phyloP scores from a whole-genome alignment of 2,888 invertebrate genomes.

The Liposcelis brunnea region DNA sequence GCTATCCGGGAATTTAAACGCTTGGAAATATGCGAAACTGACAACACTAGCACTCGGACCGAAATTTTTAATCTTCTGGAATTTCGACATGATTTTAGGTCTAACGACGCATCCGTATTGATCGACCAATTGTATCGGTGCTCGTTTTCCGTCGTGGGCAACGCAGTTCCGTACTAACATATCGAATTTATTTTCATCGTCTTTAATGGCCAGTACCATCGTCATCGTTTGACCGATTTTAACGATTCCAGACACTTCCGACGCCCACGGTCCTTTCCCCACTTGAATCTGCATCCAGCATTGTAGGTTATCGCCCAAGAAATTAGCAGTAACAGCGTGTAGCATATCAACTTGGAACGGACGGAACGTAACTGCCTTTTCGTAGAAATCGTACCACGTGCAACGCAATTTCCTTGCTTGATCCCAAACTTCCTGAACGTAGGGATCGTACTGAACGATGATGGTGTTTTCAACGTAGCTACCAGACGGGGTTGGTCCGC shows the following conservation, averaged over 20 bases:
- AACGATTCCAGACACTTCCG: conserved; percentile 86
- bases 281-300: conserved; percentile 98
- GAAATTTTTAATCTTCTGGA: conserved; percentile 92
- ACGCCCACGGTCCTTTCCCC: conserved; percentile 94
- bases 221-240: conserved; percentile 96
- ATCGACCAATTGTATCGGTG: conserved; percentile 83
- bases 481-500: conserved; percentile 77
- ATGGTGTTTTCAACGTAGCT: conserved; percentile 90
- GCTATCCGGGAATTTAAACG: conserved; percentile 91
- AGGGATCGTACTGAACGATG: conserved; percentile 86
- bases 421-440: conserved; percentile 92
- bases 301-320: conserved; percentile 85
- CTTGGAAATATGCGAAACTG: conserved; percentile 90
- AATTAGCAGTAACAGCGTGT: conserved; percentile 87
- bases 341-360: conserved; percentile 94
- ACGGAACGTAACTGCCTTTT: conserved; percentile 84
- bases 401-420: conserved; percentile 81
- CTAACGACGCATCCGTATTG: conserved; percentile 85
- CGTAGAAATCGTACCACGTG: conserved; percentile 93
- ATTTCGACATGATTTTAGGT: conserved; percentile 81
- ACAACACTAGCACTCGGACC: conserved; percentile 88
- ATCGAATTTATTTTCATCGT: conserved; percentile 90
- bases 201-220: conserved; percentile 89
- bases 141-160: conserved; percentile 84
- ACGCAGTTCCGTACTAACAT: conserved; percentile 90